phyloP scores from a whole-genome alignment of 2,113 vertebrate species.

The Ploceus nigricollis region DNA sequence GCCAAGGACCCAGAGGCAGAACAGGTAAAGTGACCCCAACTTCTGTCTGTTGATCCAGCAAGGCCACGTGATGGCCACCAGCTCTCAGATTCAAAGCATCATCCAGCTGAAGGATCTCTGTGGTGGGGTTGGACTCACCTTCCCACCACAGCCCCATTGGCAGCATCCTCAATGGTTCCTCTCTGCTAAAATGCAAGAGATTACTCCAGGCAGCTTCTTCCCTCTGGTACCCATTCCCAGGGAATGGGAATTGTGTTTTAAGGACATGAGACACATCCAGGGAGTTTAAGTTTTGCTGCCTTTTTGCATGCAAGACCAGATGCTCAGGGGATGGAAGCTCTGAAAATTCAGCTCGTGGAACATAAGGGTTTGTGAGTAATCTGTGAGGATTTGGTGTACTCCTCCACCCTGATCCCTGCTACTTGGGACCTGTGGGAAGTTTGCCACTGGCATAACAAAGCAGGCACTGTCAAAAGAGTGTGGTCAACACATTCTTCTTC shows the following conservation, averaged over 20 bases:
- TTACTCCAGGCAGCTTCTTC: background rate
- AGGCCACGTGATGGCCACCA: background rate
- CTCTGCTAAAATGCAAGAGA: background rate
- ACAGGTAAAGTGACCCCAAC: conserved; percentile 33
- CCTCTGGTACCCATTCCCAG: background rate
- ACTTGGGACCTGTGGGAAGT: background rate
- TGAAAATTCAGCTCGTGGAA: background rate
- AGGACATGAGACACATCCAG: background rate
- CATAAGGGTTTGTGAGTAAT: background rate
- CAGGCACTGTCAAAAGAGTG: background rate
- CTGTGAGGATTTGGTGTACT: background rate
- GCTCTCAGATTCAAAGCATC: background rate
- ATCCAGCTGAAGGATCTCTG: background rate
- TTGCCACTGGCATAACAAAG: background rate
- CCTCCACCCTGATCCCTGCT: background rate
- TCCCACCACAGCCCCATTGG: background rate
- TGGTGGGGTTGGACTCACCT: background rate
- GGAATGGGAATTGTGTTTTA: background rate
- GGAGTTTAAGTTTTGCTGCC: background rate
- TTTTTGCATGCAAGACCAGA: background rate
- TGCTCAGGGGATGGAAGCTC: background rate
- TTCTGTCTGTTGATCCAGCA: background rate
- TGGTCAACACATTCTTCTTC: background rate
- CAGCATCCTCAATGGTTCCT: background rate
- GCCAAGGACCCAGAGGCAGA: conserved; percentile 40